Evolutionary conservation across 2,113 vertebrate species (phyloP), one percentile per base, ranked within the genome.

Genomic region (Brachionichthys hirsutus): DNA sequence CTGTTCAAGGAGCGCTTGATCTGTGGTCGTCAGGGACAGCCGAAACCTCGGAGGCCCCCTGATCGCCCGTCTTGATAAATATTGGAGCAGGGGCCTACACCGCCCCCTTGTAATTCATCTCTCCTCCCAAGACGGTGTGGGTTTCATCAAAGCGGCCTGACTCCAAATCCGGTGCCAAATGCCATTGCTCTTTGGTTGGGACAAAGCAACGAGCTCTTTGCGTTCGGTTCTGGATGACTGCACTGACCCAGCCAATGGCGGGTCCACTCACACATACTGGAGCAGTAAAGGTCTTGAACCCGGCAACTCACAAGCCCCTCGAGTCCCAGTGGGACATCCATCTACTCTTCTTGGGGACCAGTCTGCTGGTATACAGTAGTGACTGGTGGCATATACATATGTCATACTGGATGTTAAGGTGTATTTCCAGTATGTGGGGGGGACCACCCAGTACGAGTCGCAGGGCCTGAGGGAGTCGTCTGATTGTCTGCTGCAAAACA

Each of bases 381-480:
- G 78, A 67, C 52, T 69, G 61, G 70, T 70, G 69, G 63, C 52
- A 44, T 54, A 72, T 75, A 84, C 42, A 67, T 76, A 59, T 67
- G 51, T 48, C 70, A 61, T 48, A 64, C 22, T 60, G 47, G 41
- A 68, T 61, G 59, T 70, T 56, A 65, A 82, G 74, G 80, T 82
- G 83, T 68, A 42, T 6, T 50, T 38, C 53, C 56, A 62, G 38
- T 38, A 36, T 2, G 14, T 20, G 47, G 47, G 57, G 47, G 47
- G 57, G 86, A 89, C 90, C 90, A 91, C 90, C 87, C 87, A 88
- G 67, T 45, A 47, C 5, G 73, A 18, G 10, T 42, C 9, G 18
- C 20, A 8, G 5, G 13, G 62, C 49, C 50, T 51, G 73, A 82
- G 78, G 74, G 70, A 76, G 89, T 82, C 81, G 84, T 86, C 85